phyloP scores from a whole-genome alignment of 2,797 vertebrate species.

The Pyrrhura leucotis region DNA sequence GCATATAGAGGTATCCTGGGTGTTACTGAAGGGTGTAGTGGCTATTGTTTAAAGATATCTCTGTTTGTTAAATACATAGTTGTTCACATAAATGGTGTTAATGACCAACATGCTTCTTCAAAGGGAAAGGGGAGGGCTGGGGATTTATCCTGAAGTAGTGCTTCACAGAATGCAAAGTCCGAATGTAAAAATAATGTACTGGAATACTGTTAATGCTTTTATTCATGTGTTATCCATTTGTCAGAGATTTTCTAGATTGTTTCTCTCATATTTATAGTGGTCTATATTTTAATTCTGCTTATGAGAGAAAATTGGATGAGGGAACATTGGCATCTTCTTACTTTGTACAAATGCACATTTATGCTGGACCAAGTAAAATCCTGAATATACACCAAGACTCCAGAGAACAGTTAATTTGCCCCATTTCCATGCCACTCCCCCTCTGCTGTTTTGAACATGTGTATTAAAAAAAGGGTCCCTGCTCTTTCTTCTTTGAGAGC shows the following conservation, averaged over 20 bases:
- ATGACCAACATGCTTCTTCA: background rate
- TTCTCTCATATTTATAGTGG: background rate
- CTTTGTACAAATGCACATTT: background rate
- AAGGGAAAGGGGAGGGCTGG: fast-evolving
- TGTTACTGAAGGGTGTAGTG: background rate
- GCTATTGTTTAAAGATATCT: background rate
- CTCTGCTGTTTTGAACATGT: background rate
- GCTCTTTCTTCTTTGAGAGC: background rate
- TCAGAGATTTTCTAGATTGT: background rate
- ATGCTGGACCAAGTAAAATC: background rate
- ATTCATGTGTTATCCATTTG: background rate
- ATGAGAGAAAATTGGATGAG: background rate
- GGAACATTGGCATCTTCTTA: background rate
- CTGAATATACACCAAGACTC: background rate
- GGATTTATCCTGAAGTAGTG: background rate
- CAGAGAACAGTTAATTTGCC: background rate
- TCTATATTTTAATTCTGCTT: background rate
- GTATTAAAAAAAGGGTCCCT: background rate
- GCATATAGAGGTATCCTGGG: background rate
- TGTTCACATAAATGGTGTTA: background rate
- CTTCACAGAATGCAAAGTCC: background rate
- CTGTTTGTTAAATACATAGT: background rate
- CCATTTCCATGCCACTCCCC: background rate
- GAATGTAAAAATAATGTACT: background rate
- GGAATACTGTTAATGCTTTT: background rate